Percentiles rank a stretch among this genome's conserved stretches.
phyloP scores from a whole-genome alignment of 2,888 invertebrate species.

The Miltochrista miniata region DNA sequence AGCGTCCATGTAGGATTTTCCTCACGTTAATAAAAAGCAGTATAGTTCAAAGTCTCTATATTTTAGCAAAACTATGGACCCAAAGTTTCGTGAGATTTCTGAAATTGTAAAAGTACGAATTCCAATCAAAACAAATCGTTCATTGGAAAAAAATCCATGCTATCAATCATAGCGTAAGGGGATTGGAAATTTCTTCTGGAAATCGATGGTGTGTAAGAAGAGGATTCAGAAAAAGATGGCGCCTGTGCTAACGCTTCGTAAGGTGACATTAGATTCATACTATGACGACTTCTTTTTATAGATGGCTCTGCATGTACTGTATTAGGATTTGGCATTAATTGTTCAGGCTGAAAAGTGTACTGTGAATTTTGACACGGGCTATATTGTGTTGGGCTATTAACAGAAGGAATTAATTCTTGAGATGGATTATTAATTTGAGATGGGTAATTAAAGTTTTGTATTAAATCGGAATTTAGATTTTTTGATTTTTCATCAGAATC shows the following conservation, averaged over 20 bases:
- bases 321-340: slow-evolving; percentile 24
- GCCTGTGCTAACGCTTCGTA: slow-evolving; percentile 48
- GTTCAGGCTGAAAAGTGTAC: slow-evolving; percentile 12
- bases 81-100: too few relatives aligned
- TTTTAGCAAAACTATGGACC: too few relatives aligned
- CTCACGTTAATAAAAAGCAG: too few relatives aligned
- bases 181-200: slow-evolving; percentile 53
- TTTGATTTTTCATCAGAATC: slow-evolving; percentile 15
- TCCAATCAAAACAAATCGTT: slow-evolving; percentile 29
- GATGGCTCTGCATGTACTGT: slow-evolving; percentile 8
- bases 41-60: too few relatives aligned
- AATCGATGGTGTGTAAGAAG: slow-evolving; percentile 22
- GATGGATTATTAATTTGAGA: neutral
- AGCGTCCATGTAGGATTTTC: too few relatives aligned
- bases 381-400: neutral
- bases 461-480: neutral
- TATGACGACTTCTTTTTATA: slow-evolving; percentile 34
- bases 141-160: slow-evolving; percentile 24
- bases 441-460: neutral
- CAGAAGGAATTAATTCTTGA: too few relatives aligned
- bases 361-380: neutral
- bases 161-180: slow-evolving; percentile 27
- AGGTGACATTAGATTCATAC: slow-evolving; percentile 52
- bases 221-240: slow-evolving; percentile 36
- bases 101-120: too few relatives aligned